phyloP scores from a whole-genome alignment of 2,113 vertebrate species.

The Eonycteris spelaea region DNA sequence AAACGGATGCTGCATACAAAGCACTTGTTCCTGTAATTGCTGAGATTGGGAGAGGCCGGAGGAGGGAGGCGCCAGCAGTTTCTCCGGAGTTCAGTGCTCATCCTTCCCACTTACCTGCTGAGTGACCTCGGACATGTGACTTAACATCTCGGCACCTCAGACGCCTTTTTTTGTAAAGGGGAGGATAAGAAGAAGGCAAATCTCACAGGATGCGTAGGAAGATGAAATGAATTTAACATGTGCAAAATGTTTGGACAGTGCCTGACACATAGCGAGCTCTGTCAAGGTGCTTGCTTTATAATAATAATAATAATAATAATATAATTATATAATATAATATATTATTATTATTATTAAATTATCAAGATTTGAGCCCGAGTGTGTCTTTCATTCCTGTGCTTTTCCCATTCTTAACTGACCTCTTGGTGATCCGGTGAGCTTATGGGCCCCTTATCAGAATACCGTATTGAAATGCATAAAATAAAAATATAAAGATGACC shows the following conservation, averaged over 20 bases:
- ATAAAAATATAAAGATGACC: neutral
- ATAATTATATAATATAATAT: too few species aligned
- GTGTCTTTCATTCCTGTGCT: accelerated
- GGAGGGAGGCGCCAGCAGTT: accelerated
- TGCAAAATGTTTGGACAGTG: neutral
- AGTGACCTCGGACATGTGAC: neutral
- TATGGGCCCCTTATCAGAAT: neutral
- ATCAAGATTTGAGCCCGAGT: accelerated
- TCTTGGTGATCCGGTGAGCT: neutral
- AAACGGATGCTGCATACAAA: accelerated
- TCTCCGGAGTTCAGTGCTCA: neutral
- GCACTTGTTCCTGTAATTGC: neutral
- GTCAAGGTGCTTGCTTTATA: neutral
- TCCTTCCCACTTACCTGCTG: neutral
- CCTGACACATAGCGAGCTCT: accelerated
- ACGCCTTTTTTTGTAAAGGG: neutral
- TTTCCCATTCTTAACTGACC: too few species aligned
- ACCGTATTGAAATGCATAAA: neutral
- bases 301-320: too few species aligned
- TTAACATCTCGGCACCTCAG: neutral
- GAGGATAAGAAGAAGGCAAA: neutral
- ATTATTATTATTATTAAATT: neutral
- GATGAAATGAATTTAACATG: neutral
- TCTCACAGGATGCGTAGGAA: neutral
- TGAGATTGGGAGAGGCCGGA: accelerated